Conservation (phyloP, 2,113 vertebrate genomes). For the Megalops atlanticus region DNA sequence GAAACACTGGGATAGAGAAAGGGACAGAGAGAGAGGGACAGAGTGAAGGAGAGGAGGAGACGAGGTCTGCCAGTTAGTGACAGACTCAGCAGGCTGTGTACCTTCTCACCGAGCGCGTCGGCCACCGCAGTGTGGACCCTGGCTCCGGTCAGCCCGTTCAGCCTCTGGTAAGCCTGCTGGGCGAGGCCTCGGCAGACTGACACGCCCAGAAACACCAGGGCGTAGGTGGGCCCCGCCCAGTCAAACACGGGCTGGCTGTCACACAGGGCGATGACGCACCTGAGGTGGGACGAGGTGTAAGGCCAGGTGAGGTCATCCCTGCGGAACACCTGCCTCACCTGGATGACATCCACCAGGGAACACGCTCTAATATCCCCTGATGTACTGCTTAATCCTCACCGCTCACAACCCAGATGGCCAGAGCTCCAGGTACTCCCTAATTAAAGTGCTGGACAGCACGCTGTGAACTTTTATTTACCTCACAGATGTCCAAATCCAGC, state of each 20-base stretch:
- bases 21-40: no score
- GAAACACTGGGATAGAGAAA: no score
- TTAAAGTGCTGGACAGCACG: no score
- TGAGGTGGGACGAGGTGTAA: slow-evolving; percentile 34
- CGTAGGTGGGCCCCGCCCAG: slow-evolving; percentile 49
- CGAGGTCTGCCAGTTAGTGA: no score
- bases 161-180: slow-evolving; percentile 56
- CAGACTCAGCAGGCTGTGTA: slow-evolving; percentile 21
- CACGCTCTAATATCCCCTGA: no score
- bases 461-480: no score
- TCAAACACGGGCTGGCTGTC: slow-evolving; percentile 43
- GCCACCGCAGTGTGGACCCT: slow-evolving; percentile 60
- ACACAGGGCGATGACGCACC: slow-evolving; percentile 53
- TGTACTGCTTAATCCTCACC: no score
- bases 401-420: no score
- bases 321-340: neutral
- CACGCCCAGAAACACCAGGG: slow-evolving; percentile 49
- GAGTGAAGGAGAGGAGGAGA: no score
- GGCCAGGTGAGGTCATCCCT: neutral
- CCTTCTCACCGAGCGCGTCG: slow-evolving; percentile 65
- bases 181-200: slow-evolving; percentile 51
- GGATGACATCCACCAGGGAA: no score
- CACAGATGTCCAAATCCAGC: no score
- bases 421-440: no score
- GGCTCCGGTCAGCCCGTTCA: slow-evolving; percentile 56